Percentiles rank a stretch among this genome's conserved stretches.
phyloP scores from a whole-genome alignment of 1,140 invertebrate species.

The Anadara kagoshimensis region DNA sequence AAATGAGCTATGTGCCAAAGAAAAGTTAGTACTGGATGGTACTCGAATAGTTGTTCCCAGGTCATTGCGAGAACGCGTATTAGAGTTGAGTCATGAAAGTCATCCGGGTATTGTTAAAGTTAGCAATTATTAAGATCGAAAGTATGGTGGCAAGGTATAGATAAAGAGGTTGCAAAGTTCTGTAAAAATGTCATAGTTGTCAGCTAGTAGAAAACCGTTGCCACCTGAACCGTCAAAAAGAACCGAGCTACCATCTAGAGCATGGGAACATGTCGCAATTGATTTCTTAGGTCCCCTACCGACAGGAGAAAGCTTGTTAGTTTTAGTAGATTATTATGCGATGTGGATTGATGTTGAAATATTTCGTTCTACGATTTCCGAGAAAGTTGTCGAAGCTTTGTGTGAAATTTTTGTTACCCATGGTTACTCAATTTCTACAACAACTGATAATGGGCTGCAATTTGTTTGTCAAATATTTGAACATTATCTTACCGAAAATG shows the following conservation, averaged over 20 bases:
- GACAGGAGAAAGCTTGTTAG: constrained; percentile 30
- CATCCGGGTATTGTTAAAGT: constrained; percentile 6
- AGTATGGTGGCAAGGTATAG: constrained; percentile 4
- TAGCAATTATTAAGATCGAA: constrained; percentile 6
- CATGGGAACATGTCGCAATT: constrained; percentile 42
- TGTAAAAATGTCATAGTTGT: constrained; percentile 11
- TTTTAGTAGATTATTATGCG: constrained; percentile 48
- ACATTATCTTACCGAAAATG: neutral
- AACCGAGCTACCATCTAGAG: constrained; percentile 15
- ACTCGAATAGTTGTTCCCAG: constrained; percentile 35
- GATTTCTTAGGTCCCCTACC: constrained; percentile 42
- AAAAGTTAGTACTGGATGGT: constrained; percentile 31
- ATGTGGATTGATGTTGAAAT: constrained; percentile 33
- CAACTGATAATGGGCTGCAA: constrained; percentile 22
- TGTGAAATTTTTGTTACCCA: neutral
- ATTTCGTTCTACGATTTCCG: constrained; percentile 18
- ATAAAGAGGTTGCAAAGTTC: constrained; percentile 1
- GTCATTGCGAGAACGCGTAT: constrained; percentile 4
- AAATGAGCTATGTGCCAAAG: constrained; percentile 16
- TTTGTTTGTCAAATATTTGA: constrained; percentile 5
- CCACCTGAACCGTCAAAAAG: constrained; percentile 29
- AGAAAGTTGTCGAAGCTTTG: constrained; percentile 18
- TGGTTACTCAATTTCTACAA: constrained; percentile 10
- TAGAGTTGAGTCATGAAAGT: constrained; percentile 15
- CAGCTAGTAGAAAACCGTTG: constrained; percentile 11